Evolutionary conservation across 1,140 invertebrate genomes (phyloP).

Genomic region (Drosophila santomea): DNA sequence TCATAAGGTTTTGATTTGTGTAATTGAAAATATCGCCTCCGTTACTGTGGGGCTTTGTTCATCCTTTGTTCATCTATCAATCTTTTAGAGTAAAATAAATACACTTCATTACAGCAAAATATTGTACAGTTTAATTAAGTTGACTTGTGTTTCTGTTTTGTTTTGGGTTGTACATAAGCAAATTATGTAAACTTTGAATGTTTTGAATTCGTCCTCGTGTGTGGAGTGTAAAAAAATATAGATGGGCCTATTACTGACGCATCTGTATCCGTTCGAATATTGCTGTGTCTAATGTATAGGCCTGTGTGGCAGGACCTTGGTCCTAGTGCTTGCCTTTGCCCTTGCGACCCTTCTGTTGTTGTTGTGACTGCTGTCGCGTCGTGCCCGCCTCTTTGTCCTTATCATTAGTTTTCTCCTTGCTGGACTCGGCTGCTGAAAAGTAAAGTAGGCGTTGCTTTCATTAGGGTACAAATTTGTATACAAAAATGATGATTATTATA

Average conservation of each 20-base stretch:
- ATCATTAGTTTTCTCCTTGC: not conserved
- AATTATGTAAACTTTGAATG: slow-evolving; percentile 35
- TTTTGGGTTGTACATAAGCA: slow-evolving; percentile 19
- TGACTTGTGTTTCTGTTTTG: slow-evolving; percentile 7
- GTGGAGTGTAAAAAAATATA: slow-evolving; percentile 57
- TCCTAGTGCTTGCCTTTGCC: slow-evolving; percentile 45
- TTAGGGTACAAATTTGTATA: too few species aligned
- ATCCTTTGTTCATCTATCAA: slow-evolving; percentile 33
- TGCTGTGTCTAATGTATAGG: slow-evolving; percentile 27
- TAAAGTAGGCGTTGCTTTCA: not conserved
- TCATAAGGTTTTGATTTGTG: slow-evolving; percentile 42
- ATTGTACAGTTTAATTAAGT: slow-evolving; percentile 55
- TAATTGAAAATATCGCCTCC: slow-evolving; percentile 17
- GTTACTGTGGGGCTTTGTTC: slow-evolving; percentile 23
- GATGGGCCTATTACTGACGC: slow-evolving; percentile 18
- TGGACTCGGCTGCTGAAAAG: slow-evolving; percentile 7
- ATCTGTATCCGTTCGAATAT: slow-evolving; percentile 19
- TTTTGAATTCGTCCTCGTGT: slow-evolving; percentile 15
- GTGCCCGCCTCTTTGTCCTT: slow-evolving; percentile 3
- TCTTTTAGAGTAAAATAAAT: slow-evolving; percentile 30
- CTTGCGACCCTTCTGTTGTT: slow-evolving; percentile 33
- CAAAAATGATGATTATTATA: not conserved
- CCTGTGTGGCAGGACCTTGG: not conserved
- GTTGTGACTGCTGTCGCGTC: slow-evolving; percentile 18
- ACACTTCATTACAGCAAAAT: slow-evolving; percentile 42